These are phyloP conservation scores for Eupithecia tripunctaria DNA, from an alignment of 2,888 invertebrate species.

Conservation along the genomic window DNA sequence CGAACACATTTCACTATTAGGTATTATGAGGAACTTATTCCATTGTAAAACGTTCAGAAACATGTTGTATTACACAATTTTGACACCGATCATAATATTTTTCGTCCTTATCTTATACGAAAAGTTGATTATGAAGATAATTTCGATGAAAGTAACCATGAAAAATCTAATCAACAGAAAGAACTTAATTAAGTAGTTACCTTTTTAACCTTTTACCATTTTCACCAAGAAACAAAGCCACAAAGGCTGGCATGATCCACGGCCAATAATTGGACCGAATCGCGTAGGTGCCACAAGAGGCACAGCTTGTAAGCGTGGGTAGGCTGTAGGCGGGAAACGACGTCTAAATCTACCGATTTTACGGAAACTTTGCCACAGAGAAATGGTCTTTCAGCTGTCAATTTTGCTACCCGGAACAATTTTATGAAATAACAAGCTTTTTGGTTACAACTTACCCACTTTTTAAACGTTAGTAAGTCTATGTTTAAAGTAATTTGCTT, in stretches of 20 bases:
- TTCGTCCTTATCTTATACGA: not conserved
- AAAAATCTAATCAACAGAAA: not conserved
- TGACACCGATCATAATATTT: not conserved
- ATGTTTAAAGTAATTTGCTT: not conserved
- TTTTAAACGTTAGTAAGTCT: not conserved
- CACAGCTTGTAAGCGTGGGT: not conserved
- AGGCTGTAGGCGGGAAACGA: not conserved
- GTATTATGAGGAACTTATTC: no score
- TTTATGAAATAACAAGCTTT: not conserved
- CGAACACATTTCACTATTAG: no score
- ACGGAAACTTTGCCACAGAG: slow-evolving; percentile 2
- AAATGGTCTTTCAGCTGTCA: not conserved
- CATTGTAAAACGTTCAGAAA: not conserved
- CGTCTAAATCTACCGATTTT: slow-evolving; percentile 5
- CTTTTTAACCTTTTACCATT: not conserved
- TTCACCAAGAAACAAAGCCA: not conserved
- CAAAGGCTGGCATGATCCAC: not conserved
- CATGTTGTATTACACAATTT: not conserved
- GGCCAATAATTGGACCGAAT: not conserved
- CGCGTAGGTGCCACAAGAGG: not conserved
- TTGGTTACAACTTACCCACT: not conserved
- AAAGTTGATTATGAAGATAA: not conserved
- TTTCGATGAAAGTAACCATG: not conserved
- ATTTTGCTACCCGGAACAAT: not conserved
- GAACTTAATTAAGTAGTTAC: not conserved